A percentile compares a stretch with the other conserved stretches of the same genome.
These are phyloP conservation scores for Barbus barbus DNA, from an alignment of 2,113 vertebrate genomes.

Conservation along the genomic window DNA sequence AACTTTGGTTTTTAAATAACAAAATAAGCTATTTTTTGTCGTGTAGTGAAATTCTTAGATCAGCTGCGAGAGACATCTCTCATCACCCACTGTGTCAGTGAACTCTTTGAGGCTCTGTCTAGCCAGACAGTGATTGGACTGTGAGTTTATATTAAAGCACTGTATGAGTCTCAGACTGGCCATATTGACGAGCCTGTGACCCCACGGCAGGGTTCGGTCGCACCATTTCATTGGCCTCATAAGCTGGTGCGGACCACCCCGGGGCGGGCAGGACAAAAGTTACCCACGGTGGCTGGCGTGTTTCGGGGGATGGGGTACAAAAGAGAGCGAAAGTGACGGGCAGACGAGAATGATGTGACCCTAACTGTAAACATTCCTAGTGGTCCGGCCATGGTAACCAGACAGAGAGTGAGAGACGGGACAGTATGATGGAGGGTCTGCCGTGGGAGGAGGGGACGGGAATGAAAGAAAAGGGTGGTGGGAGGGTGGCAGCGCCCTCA, in stretches of 20 bases:
- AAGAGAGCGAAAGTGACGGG: constrained; percentile 14
- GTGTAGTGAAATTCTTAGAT: not conserved
- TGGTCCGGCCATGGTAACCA: constrained; percentile 36
- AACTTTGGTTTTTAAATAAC: too few relatives aligned
- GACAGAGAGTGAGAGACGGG: constrained; percentile 12
- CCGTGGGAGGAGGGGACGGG: not conserved
- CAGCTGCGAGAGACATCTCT: constrained; percentile 32
- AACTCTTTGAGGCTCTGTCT: constrained; percentile 34
- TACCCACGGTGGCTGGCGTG: constrained; percentile 29
- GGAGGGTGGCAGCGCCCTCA: constrained; percentile 50
- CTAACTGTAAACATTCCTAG: constrained; percentile 54
- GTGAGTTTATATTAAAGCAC: constrained; percentile 47
- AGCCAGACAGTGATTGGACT: constrained; percentile 32
- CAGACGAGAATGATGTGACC: constrained; percentile 28
- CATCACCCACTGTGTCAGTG: constrained; percentile 22
- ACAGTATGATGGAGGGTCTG: constrained; percentile 17
- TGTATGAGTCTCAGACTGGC: constrained; percentile 28
- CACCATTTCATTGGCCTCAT: constrained; percentile 42
- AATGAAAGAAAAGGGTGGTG: constrained; percentile 36
- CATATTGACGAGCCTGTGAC: constrained; percentile 50
- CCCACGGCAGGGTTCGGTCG: constrained; percentile 39
- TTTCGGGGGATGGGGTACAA: not conserved
- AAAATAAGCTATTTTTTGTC: not conserved
- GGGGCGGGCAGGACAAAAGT: constrained; percentile 53
- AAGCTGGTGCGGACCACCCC: constrained; percentile 36